Conservation (phyloP, 1,140 invertebrate species). For the Lasioglossum albipes region DNA sequence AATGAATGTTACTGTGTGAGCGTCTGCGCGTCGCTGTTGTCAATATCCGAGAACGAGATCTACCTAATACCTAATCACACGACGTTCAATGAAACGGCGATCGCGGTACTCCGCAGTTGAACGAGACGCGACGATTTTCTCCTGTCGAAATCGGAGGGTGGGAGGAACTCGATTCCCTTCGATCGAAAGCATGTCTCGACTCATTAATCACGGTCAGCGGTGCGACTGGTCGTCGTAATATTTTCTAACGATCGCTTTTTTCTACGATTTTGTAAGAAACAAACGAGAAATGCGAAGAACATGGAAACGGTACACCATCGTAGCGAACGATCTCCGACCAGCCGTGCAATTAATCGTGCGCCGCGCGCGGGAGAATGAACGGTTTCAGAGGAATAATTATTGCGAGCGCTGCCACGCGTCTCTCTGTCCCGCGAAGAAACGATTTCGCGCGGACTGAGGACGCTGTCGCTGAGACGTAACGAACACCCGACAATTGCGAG, state of each 20-base stretch:
- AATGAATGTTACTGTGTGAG: constrained; percentile 47
- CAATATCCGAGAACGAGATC: constrained; percentile 26
- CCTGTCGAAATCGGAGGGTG: no score
- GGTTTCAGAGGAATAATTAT: not conserved
- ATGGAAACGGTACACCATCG: not conserved
- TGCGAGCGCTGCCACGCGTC: not conserved
- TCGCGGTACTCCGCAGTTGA: not conserved
- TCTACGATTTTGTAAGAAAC: constrained; percentile 32
- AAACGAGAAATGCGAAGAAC: not conserved
- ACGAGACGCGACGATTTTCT: not conserved
- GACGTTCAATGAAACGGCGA: constrained; percentile 7
- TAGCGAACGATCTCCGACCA: not conserved
- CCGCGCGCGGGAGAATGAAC: not conserved
- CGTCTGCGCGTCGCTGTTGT: constrained; percentile 45
- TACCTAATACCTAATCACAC: not conserved
- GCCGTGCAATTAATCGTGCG: not conserved
- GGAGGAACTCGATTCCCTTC: not conserved
- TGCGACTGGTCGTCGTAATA: constrained; percentile 4
- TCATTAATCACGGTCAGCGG: not conserved
- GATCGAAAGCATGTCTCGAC: not conserved
- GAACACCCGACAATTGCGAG: constrained; percentile 33
- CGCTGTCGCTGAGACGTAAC: not conserved
- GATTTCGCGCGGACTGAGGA: not conserved
- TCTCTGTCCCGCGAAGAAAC: not conserved
- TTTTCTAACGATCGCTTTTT: constrained; percentile 36